phyloP scores from a whole-genome alignment of 1,140 invertebrate genomes.

The Gerris buenoi region DNA sequence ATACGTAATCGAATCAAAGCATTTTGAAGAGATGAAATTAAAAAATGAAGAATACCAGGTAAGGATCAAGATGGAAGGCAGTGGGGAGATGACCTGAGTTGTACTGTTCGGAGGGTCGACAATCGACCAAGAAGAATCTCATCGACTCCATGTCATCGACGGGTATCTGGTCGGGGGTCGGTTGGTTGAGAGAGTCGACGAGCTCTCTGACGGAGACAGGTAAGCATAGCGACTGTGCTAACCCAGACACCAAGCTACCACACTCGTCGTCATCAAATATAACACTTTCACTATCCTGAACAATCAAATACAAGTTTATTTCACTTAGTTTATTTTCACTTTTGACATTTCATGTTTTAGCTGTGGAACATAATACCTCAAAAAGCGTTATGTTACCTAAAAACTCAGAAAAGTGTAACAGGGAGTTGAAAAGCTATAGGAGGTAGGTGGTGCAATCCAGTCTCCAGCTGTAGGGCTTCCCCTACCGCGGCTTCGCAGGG shows the following conservation, averaged over 20 bases:
- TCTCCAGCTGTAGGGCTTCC: too few relatives aligned
- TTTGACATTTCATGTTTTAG: too few relatives aligned
- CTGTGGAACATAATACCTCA: too few relatives aligned
- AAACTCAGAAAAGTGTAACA: too few relatives aligned
- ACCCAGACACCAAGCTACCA: conserved; percentile 21
- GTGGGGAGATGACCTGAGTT: conserved; percentile 91
- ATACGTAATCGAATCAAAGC: too few relatives aligned
- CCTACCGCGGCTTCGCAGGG: too few relatives aligned
- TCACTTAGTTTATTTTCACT: too few relatives aligned
- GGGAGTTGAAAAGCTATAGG: too few relatives aligned
- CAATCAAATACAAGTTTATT: too few relatives aligned
- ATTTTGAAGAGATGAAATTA: not conserved
- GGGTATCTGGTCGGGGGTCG: conserved; percentile 7
- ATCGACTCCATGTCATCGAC: conserved; percentile 36
- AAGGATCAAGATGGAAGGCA: conserved; percentile 94
- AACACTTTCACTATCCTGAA: conserved; percentile 28
- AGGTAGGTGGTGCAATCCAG: too few relatives aligned
- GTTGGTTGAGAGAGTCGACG: conserved; percentile 38
- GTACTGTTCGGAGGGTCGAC: conserved; percentile 89
- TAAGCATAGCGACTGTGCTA: conserved; percentile 68
- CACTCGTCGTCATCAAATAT: conserved; percentile 40
- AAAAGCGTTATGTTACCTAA: too few relatives aligned
- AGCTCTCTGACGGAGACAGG: conserved; percentile 80
- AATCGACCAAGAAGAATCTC: conserved; percentile 93
- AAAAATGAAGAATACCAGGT: conserved; percentile 41